A percentile compares a stretch with the other conserved stretches of the same genome.
These are phyloP conservation scores for Tenthredo amoena DNA, from an alignment of 2,888 invertebrate genomes.

Conservation along the genomic window DNA sequence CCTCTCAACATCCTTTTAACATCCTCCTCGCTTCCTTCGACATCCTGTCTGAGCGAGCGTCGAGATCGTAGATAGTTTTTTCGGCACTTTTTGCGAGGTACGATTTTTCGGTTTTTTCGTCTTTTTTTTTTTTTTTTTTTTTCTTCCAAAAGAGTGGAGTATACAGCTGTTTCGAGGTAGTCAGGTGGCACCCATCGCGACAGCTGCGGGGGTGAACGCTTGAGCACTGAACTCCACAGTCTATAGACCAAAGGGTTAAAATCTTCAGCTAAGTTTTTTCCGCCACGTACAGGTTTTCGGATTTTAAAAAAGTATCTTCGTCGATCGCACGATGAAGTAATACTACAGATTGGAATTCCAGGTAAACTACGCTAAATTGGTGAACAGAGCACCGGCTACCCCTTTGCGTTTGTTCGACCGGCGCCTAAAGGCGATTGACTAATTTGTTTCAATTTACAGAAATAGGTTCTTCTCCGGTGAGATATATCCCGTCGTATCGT, in stretches of 20 bases:
- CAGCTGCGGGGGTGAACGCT: slow-evolving; percentile 73
- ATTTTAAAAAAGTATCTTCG: background rate
- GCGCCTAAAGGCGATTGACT: background rate
- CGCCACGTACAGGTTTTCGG: background rate
- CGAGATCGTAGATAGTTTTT: slow-evolving; percentile 50
- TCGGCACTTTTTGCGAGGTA: slow-evolving; percentile 42
- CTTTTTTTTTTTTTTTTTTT: slow-evolving; percentile 53
- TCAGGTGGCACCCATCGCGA: slow-evolving; percentile 72
- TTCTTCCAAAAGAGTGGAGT: slow-evolving; percentile 47
- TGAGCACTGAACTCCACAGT: slow-evolving; percentile 30
- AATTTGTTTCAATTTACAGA: slow-evolving; percentile 22
- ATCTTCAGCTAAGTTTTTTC: background rate
- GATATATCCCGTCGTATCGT: slow-evolving; percentile 16
- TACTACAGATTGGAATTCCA: background rate
- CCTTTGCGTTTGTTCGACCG: background rate
- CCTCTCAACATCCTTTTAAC: slow-evolving; percentile 38
- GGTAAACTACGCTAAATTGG: background rate
- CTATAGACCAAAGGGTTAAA: slow-evolving; percentile 65
- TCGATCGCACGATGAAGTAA: background rate
- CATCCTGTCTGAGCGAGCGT: slow-evolving; percentile 45
- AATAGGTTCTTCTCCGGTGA: background rate
- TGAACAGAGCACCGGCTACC: background rate
- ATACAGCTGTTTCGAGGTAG: slow-evolving; percentile 71
- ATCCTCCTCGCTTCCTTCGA: slow-evolving; percentile 30
- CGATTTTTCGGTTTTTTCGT: slow-evolving; percentile 41